Base-by-base conservation (phyloP, 2,113 vertebrate genomes). In the Brachirus orientalis region DNA sequence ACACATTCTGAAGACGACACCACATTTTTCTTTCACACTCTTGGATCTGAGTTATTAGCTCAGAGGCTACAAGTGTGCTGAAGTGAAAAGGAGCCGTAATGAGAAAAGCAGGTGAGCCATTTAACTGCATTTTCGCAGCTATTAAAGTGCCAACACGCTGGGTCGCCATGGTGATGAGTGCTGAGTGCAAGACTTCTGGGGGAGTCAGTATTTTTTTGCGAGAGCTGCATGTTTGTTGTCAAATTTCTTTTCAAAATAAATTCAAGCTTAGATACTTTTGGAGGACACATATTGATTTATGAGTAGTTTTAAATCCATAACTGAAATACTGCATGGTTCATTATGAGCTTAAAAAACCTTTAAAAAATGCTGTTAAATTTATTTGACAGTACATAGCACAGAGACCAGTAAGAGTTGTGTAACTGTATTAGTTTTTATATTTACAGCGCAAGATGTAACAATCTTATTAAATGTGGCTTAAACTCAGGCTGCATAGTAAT, bases 81-180 rank as follows among this genome's bases (percentile, higher is more conserved):
- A 60, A 67, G 77, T 78, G 90, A 86, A 76, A 76, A 78, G 45
- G 59, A 50, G 48, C 13, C 3, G 14, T 73, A 71, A 90, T 88
- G 87, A 88, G 82, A 77, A 88, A 93, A 91, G 48, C 90, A 91
- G 91, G 69, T 86, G 85, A 83, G 82, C 75, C 56, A 13, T 88
- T 90, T 88, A 90, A 89, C 85, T 57, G 41, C 72, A 64, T 20
- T 84, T 85, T 83, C 72, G 74, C 82, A 84, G 82, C 78, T 63
- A 61, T 85, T 77, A 85, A 87, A 89, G 71, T 75, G 74, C 72
- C 78, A 78, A 83, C 81, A 81, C 61, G 57, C 59, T 11, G 59
- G 47, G 75, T 86, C 59, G 14, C 79, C 50, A 76, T 72, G 78
- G 79, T 3, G 72, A 83, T 16, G 54, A 59, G 55, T 0, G 47